Conservation (phyloP, 2,888 invertebrate genomes). For the Polyommatus iphigenia region DNA sequence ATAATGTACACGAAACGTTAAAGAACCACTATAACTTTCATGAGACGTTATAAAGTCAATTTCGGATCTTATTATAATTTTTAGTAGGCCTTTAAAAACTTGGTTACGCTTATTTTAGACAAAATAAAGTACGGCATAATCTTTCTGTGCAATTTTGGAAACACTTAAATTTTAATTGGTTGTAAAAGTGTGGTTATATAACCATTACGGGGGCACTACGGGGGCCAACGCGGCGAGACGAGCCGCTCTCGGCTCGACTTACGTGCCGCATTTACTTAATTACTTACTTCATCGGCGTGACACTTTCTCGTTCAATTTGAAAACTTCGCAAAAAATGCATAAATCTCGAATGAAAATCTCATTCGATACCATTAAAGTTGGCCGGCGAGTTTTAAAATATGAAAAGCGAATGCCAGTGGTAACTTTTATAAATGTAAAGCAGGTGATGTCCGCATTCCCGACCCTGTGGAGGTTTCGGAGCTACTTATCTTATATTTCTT, state of each 20-base stretch:
- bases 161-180: slow-evolving; percentile 77
- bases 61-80: slow-evolving; percentile 24
- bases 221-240: slow-evolving; percentile 48
- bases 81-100: slow-evolving; percentile 28
- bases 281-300: slow-evolving; percentile 71
- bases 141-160: slow-evolving; percentile 69
- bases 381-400: slow-evolving; percentile 45
- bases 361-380: slow-evolving; percentile 39
- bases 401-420: slow-evolving; percentile 43
- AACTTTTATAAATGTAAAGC: slow-evolving; percentile 50
- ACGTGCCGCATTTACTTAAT: slow-evolving; percentile 77
- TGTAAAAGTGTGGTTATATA: slow-evolving; percentile 77
- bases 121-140: slow-evolving; percentile 66
- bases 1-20: slow-evolving; percentile 7
- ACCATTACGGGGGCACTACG: slow-evolving; percentile 75
- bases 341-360: slow-evolving; percentile 27
- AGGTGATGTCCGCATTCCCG: slow-evolving; percentile 55
- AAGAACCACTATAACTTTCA: slow-evolving; percentile 23
- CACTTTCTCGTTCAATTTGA: slow-evolving; percentile 50
- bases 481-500: slow-evolving; percentile 67
- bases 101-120: slow-evolving; percentile 60
- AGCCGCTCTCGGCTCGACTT: slow-evolving; percentile 53
- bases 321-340: slow-evolving; percentile 23
- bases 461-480: slow-evolving; percentile 54
- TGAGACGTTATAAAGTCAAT: slow-evolving; percentile 12